Conservation (phyloP, 2,113 vertebrate species). For the Dasyprocta punctata region DNA sequence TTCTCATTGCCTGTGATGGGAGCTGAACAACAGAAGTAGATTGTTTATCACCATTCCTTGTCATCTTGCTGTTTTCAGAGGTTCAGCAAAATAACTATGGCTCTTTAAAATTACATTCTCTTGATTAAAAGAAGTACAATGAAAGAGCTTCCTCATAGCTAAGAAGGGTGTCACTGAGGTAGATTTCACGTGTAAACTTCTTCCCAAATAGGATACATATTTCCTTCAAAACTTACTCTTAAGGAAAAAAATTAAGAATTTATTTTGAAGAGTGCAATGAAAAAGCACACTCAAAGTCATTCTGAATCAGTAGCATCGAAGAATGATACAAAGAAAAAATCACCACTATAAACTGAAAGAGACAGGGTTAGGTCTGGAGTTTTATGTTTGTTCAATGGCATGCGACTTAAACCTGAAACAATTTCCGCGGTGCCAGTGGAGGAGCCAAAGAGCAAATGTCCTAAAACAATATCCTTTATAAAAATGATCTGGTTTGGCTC, state of each 20-base stretch:
- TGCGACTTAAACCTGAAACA: background rate
- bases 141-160: background rate
- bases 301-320: background rate
- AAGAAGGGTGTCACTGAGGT: background rate
- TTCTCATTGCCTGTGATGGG: background rate
- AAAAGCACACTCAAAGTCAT: background rate
- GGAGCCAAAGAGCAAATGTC: background rate
- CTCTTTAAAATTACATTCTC: background rate
- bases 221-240: background rate
- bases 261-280: background rate
- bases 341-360: background rate
- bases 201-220: background rate
- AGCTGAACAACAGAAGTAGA: background rate
- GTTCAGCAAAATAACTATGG: background rate
- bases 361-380: background rate
- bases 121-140: background rate
- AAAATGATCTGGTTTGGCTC: background rate
- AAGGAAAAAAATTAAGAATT: background rate
- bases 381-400: background rate
- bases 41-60: background rate
- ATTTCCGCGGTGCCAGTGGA: accelerated
- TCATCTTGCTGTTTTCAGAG: background rate
- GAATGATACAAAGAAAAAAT: background rate
- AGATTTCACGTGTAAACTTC: background rate
- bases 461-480: background rate